Conservation (phyloP, 2,113 vertebrate species). For the Sapajus apella region DNA sequence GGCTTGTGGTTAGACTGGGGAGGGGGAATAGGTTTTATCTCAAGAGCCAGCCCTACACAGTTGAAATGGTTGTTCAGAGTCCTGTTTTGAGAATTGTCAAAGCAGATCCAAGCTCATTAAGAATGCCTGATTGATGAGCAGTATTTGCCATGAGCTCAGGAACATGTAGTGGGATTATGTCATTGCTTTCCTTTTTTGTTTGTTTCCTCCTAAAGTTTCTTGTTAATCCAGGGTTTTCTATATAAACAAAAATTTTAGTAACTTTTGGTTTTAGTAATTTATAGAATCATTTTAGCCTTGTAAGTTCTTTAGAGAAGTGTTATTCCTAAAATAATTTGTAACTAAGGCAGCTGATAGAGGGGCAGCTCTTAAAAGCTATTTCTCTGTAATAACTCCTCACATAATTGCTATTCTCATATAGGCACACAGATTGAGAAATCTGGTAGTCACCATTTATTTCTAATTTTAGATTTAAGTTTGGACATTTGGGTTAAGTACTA, state of each 20-base stretch:
- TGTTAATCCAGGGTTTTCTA: not conserved
- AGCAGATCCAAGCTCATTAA: not conserved
- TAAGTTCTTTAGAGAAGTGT: slow-evolving; percentile 6
- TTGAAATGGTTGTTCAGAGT: not conserved
- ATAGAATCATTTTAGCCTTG: not conserved
- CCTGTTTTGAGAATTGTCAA: not conserved
- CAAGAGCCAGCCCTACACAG: not conserved
- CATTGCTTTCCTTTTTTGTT: not conserved
- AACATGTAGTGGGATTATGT: not conserved
- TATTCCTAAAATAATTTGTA: slow-evolving; percentile 28
- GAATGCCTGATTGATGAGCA: not conserved
- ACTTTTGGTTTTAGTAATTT: not conserved
- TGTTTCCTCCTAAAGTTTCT: not conserved
- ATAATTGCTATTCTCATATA: not conserved
- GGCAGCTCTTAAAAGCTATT: not conserved
- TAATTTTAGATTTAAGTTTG: slow-evolving; percentile 24
- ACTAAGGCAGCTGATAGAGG: not conserved
- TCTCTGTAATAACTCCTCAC: not conserved
- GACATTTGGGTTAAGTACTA: not conserved
- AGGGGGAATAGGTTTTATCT: not conserved
- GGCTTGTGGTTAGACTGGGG: not conserved
- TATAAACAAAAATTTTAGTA: not conserved
- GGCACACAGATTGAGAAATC: not conserved
- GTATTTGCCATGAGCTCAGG: not conserved
- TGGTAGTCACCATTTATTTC: slow-evolving; percentile 5